These are phyloP conservation scores for Acrossocheilus fasciatus DNA, from an alignment of 2,797 vertebrate genomes.

Conservation along the genomic window DNA sequence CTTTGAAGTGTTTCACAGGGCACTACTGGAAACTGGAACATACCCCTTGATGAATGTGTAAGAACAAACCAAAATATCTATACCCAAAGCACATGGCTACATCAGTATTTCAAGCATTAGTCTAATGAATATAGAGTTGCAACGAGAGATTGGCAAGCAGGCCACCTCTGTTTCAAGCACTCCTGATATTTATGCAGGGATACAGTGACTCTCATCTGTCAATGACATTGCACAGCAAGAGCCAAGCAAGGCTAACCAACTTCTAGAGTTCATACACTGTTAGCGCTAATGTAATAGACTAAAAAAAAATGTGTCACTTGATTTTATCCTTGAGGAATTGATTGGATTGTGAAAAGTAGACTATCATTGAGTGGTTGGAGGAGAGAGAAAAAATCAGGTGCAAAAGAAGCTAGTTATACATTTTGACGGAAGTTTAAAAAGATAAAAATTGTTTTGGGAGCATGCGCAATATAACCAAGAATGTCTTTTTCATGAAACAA, in stretches of 20 bases:
- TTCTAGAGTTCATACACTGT: neutral
- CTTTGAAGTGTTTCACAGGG: neutral
- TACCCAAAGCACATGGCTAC: neutral
- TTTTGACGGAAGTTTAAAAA: neutral
- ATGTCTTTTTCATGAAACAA: neutral
- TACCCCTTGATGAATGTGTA: neutral
- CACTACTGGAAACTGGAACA: neutral
- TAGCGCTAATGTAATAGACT: neutral
- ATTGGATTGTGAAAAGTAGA: neutral
- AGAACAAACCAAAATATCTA: neutral
- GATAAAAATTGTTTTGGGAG: neutral
- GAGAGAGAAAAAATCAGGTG: neutral
- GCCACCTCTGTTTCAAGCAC: slow-evolving; percentile 8
- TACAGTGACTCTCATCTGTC: slow-evolving; percentile 38
- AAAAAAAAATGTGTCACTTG: too few relatives aligned
- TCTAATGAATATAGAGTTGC: slow-evolving; percentile 23
- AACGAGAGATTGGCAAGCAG: neutral
- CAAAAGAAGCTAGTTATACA: neutral
- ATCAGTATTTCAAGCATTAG: slow-evolving; percentile 6
- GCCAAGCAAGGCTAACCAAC: neutral
- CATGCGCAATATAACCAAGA: neutral
- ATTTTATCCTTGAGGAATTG: neutral
- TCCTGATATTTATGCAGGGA: slow-evolving; percentile 38
- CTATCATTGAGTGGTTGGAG: neutral
- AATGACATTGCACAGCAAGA: slow-evolving; percentile 24